These are phyloP conservation scores for Hesperia comma DNA, from an alignment of 2,888 invertebrate genomes.

Conservation along the genomic window DNA sequence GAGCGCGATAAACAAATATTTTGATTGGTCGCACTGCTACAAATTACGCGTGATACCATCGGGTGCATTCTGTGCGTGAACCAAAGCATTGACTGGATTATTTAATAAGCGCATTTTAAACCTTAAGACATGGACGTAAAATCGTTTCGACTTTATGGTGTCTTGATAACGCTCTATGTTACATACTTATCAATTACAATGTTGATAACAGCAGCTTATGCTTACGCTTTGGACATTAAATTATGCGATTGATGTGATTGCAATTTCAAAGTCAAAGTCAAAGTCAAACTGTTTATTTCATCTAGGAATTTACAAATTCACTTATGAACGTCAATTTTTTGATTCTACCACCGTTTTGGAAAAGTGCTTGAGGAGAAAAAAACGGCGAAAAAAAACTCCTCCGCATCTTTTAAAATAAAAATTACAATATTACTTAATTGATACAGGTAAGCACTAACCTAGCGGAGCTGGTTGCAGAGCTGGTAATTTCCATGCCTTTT, in stretches of 20 bases:
- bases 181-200: conserved; percentile 73
- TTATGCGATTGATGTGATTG: not conserved
- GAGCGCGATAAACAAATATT: conserved; percentile 70
- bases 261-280: no score
- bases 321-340: no score
- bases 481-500: no score
- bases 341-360: no score
- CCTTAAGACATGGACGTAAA: conserved; percentile 20
- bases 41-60: conserved; percentile 71
- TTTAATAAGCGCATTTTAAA: conserved; percentile 36
- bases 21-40: conserved; percentile 67
- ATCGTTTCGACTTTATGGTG: conserved; percentile 68
- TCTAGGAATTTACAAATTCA: no score
- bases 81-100: conserved; percentile 36
- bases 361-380: no score
- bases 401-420: no score
- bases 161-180: conserved; percentile 69
- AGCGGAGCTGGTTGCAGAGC: no score
- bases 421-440: no score
- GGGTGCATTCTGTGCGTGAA: conserved; percentile 39
- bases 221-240: conserved; percentile 36
- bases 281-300: no score
- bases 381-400: no score
- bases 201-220: conserved; percentile 65
- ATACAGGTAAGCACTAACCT: no score